Percentiles rank a stretch among this genome's conserved stretches.
These are phyloP conservation scores for Phallusia fumigata DNA, from an alignment of 23 tunicate species.

Conservation along the genomic window DNA sequence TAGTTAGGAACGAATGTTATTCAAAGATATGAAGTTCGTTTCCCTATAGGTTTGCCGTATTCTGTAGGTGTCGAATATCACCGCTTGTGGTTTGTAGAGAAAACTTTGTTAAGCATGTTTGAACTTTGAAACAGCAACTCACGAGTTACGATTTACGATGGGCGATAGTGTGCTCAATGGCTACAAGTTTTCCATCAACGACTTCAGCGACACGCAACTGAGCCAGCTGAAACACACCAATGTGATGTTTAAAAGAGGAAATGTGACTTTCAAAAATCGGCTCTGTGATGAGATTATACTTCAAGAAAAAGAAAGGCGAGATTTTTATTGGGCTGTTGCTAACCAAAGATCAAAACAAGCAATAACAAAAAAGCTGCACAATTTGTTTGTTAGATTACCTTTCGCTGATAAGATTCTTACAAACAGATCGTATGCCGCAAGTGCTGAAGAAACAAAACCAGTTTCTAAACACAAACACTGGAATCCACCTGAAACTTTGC, in stretches of 20 bases:
- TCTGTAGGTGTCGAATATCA: no score
- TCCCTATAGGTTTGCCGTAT: no score
- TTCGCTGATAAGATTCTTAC: not conserved
- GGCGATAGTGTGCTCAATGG: not conserved
- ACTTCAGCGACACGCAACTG: constrained; percentile 26
- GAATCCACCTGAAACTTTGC: constrained; percentile 23
- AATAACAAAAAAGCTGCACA: not conserved
- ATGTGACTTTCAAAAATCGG: not conserved
- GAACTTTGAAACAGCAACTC: no score
- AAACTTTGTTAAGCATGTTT: no score
- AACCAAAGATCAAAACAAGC: not conserved
- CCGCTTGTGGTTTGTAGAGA: no score
- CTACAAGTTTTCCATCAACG: constrained; percentile 41
- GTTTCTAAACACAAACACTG: not conserved
- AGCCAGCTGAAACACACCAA: not conserved
- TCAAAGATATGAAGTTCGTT: no score
- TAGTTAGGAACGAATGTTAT: no score
- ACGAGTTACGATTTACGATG: no score
- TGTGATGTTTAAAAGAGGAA: not conserved
- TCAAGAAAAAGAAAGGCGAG: constrained; percentile 17
- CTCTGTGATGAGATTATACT: not conserved
- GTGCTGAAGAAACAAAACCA: not conserved
- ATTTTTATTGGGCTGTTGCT: not conserved
- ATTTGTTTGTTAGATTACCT: not conserved
- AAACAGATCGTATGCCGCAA: not conserved